These are phyloP conservation scores for Clarias magur DNA, from an alignment of 2,113 vertebrate genomes.

Conservation along the genomic window DNA sequence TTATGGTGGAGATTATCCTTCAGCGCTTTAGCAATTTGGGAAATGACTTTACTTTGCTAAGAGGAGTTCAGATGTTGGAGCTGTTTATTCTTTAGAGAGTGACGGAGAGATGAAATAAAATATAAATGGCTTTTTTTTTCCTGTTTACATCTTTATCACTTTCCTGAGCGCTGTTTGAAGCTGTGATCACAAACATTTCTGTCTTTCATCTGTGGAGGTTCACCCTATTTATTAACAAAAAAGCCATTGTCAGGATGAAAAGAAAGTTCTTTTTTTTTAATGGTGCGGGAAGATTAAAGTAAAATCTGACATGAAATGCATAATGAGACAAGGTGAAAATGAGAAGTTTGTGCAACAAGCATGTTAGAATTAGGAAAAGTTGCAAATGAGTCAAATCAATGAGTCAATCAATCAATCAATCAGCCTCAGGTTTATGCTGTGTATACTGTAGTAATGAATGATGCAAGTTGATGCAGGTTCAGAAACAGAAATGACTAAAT, in stretches of 20 bases:
- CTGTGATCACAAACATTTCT: constrained; percentile 12
- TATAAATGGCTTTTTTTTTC: not conserved
- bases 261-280: not conserved
- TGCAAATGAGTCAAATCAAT: not conserved
- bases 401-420: too few species aligned
- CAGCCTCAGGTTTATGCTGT: not conserved
- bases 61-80: not conserved
- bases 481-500: not conserved
- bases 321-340: not conserved
- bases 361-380: not conserved
- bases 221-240: not conserved
- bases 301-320: not conserved
- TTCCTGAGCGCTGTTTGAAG: constrained; percentile 15
- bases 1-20: not conserved
- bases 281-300: constrained; percentile 1
- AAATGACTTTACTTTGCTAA: not conserved
- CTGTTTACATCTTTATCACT: not conserved
- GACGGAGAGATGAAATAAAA: not conserved
- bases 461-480: not conserved
- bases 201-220: not conserved
- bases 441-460: not conserved
- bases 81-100: not conserved
- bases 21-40: not conserved
- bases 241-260: not conserved
- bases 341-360: not conserved